Evolutionary conservation across 1,140 invertebrate genomes (phyloP), one percentile per base, ranked within the genome.

Genomic region (Ceratina calcarata): DNA sequence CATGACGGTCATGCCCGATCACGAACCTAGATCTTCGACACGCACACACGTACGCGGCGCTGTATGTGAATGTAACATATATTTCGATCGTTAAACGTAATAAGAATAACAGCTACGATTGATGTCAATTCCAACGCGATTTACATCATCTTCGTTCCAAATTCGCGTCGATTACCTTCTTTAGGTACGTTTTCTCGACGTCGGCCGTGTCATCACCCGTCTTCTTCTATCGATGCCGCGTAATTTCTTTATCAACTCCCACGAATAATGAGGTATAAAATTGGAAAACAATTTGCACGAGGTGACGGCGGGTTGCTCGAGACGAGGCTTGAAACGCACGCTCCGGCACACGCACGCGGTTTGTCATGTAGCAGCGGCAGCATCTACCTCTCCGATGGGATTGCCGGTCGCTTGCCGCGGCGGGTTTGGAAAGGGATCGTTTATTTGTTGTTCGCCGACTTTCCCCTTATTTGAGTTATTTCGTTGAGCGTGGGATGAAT

Each of bases 381-480:
- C 37, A 45, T 45, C 37, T 6, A 45, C 37, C 37, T 68, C 24
- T 27, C 12, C 1, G 74, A 37, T 64, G 18, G 57, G 65, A 51
- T 68, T 45, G 72, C 16, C 12, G 55, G 22, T 18, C 65, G 12
- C 18, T 53, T 57, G 10, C 15, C 60, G 76, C 71, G 70, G 60
- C 15, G 71, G 58, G 45, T 78, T 0, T 24, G n/a, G 60, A 72
- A 78, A 71, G 68, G 76, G 68, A 78, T 78, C 37, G 68, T 64
- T 10, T 72, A 60, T 57, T 78, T 64, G 49, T 78, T 72, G 68
- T 20, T 18, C 8, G 45, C 45, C 20, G 13, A 27, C 64, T 20
- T 78, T 55, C 69, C 57, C 60, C 76, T 78, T 78, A 71, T 64
- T 65, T 27, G 49, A 71, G n/a, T n/a, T n/a, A n/a, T n/a, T n/a